phyloP scores from a whole-genome alignment of 2,797 vertebrate species.

The Gymnoscopelus braueri region DNA sequence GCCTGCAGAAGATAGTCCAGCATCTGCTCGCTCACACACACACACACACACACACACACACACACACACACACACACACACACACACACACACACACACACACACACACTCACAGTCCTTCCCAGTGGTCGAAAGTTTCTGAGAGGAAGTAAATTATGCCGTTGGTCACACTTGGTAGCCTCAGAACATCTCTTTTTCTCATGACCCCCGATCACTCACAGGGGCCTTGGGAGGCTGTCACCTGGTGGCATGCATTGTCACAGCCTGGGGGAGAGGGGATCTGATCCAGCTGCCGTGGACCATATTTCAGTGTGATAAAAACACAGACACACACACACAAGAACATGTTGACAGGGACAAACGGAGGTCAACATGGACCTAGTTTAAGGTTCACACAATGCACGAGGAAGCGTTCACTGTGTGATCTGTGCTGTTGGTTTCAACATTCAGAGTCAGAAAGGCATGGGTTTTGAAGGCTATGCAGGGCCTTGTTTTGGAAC shows the following conservation, averaged over 20 bases:
- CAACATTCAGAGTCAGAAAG: not conserved
- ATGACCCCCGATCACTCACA: constrained; percentile 13
- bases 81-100: not conserved
- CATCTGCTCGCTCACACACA: too few species aligned
- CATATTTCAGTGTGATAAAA: not conserved
- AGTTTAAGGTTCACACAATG: not conserved
- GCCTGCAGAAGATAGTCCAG: too few species aligned
- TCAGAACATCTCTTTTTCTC: constrained; percentile 27
- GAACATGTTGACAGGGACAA: too few species aligned
- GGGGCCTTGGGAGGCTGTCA: constrained; percentile 3
- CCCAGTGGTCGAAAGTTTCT: constrained; percentile 2
- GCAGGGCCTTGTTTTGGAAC: not conserved
- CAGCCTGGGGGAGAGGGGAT: not conserved
- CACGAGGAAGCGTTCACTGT: not conserved
- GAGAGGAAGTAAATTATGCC: constrained; percentile 43
- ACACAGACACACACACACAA: too few species aligned
- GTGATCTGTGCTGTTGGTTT: not conserved
- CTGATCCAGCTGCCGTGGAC: not conserved
- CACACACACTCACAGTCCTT: too few species aligned
- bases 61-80: not conserved
- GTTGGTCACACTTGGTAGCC: constrained; percentile 42
- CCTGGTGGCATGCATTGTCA: constrained; percentile 8
- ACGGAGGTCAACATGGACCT: constrained; percentile 3
- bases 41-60: too few species aligned
- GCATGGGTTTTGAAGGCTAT: not conserved